Evolutionary conservation across 2,113 vertebrate genomes (phyloP), one percentile per base, ranked within the genome.

Genomic region (Lophochroa leadbeateri): DNA sequence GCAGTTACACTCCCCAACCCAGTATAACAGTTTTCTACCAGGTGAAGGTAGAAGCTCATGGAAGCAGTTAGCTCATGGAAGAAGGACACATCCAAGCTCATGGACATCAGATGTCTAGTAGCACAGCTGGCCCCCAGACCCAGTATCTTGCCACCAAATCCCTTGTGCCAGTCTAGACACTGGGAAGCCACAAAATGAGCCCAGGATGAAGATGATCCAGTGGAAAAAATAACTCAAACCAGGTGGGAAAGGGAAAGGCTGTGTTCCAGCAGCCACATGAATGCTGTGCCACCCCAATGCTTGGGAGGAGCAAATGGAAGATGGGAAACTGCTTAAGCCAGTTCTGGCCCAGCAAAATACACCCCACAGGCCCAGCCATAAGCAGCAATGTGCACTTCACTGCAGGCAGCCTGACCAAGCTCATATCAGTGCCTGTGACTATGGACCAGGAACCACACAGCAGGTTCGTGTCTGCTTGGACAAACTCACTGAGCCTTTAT

Each of bases 291-390:
- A 64, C 43, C 37, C 28, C 53, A 49, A 13, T 0, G 0, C 10
- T 18, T 12, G 28, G 43, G 49, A 89, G 28, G 17, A 46, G 17
- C 13, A 65, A 68, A 46, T 3, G 4, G 39, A 76, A 53, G 61
- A 13, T 8, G 4, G 20, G 21, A 69, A 55, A 28, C 23, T 27
- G 17, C 29, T 58, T 39, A 17, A 44, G 28, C 14, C 58, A 78
- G 20, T 7, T 23, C 12, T 7, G 23, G 23, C 41, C 24, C 31
- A 27, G 4, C 86, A 68, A 39, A 61, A 9, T 6, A 25, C 9
- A 50, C 3, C 43, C 19, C 50, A 35, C 0, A 49, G 65, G 17
- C 60, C 39, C 52, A 31, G 0, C 9, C 1, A 1, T 0, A 1
- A 52, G 58, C 18, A 35, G 28, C n/a, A 47, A 47, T 1, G 2